Conservation (phyloP, 2,888 invertebrate species). For the Linnaemya tessellans region DNA sequence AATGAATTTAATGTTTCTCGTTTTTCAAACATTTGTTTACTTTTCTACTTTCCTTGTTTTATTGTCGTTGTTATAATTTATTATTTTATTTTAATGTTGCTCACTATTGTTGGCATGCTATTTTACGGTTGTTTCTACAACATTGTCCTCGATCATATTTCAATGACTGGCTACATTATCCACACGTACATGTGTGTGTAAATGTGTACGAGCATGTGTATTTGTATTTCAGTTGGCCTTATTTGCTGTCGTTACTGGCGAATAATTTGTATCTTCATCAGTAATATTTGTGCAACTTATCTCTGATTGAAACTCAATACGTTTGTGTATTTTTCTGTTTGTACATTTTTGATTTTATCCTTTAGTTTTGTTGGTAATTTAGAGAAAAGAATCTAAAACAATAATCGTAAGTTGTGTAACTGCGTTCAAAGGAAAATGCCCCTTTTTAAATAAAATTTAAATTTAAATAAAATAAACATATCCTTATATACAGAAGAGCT, state of each 20-base stretch:
- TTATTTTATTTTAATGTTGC: constrained; percentile 56
- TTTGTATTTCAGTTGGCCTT: constrained; percentile 40
- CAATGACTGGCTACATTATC: constrained; percentile 26
- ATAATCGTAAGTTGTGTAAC: constrained; percentile 13
- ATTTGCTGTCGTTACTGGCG: constrained; percentile 58
- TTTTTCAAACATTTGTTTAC: constrained; percentile 67
- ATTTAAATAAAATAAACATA: constrained; percentile 21
- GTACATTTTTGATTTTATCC: constrained; percentile 62
- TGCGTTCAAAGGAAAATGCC: constrained; percentile 10
- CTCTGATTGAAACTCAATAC: constrained; percentile 83
- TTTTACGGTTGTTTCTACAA: constrained; percentile 59
- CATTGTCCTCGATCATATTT: constrained; percentile 61
- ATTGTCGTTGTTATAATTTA: constrained; percentile 67
- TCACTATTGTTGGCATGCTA: constrained; percentile 49
- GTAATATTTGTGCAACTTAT: constrained; percentile 83
- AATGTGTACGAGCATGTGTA: background rate
- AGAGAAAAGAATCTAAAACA: constrained; percentile 31
- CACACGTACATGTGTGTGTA: background rate
- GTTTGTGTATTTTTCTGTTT: constrained; percentile 59
- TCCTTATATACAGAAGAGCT: background rate
- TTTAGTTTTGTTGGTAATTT: constrained; percentile 50
- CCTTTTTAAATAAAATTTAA: constrained; percentile 44
- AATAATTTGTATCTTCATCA: constrained; percentile 60
- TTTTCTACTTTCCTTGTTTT: constrained; percentile 64
- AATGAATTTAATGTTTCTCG: constrained; percentile 75